These are phyloP conservation scores for Taeniopygia guttata DNA, from an alignment of 2,797 vertebrate genomes.

Conservation along the genomic window DNA sequence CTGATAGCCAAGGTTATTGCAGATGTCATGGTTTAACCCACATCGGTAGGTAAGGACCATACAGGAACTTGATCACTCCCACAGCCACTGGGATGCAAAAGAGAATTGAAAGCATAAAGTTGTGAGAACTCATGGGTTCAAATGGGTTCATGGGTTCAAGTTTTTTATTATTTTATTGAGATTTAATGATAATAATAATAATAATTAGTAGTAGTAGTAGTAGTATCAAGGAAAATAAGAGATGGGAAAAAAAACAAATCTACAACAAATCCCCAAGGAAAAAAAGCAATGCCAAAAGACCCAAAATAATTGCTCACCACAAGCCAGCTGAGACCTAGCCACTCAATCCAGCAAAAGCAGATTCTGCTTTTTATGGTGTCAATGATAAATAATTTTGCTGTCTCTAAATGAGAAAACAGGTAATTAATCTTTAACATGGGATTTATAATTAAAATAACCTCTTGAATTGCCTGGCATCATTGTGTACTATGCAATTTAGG, in stretches of 20 bases:
- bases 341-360: neutral
- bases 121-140: neutral
- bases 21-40: neutral
- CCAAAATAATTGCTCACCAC: neutral
- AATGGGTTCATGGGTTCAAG: neutral
- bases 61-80: accelerated
- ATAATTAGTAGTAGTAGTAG: no score
- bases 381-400: neutral
- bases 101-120: neutral
- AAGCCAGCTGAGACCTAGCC: accelerated
- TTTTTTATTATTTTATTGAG: neutral
- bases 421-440: neutral
- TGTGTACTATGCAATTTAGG: neutral
- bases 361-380: neutral
- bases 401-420: neutral
- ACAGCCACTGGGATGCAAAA: neutral
- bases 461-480: neutral
- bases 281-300: accelerated
- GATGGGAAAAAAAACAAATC: accelerated
- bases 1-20: neutral
- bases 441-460: neutral
- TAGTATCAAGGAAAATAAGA: neutral
- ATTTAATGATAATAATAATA: no score
- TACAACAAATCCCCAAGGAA: neutral
- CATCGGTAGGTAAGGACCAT: neutral